A percentile compares a stretch with the other conserved stretches of the same genome.
Conservation (phyloP, 2,113 vertebrate genomes). For the Poeciliopsis turrubarensis region DNA sequence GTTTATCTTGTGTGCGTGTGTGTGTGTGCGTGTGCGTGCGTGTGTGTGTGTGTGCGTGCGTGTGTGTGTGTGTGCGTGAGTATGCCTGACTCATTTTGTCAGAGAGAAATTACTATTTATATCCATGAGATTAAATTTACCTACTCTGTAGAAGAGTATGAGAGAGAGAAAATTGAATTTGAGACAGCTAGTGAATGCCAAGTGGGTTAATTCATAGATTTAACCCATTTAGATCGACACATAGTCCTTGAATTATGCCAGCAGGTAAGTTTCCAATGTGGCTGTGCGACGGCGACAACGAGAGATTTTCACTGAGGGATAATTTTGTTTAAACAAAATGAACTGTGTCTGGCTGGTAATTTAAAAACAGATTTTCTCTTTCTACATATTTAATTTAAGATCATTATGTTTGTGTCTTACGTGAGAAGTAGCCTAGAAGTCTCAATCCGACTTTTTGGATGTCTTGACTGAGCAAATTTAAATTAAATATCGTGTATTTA, state of each 20-base stretch:
- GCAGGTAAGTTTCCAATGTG: not conserved
- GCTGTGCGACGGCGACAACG: not conserved
- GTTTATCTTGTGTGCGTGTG: not conserved
- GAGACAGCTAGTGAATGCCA: conserved; percentile 2
- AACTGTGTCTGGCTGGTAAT: not conserved
- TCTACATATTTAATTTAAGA: not conserved
- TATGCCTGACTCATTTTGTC: conserved; percentile 2
- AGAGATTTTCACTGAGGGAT: not conserved
- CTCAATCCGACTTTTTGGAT: not conserved
- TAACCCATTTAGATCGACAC: conserved; percentile 12
- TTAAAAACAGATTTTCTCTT: not conserved
- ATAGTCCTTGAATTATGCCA: not conserved
- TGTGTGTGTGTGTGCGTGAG: not conserved
- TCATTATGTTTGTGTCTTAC: not conserved
- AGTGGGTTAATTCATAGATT: conserved; percentile 19
- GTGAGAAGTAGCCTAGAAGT: not conserved
- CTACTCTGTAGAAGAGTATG: not conserved
- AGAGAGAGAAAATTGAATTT: conserved; percentile 9
- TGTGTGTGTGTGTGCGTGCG: not conserved
- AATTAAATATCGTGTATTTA: too few relatives aligned
- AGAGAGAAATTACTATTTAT: conserved; percentile 18
- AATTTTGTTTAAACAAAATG: not conserved
- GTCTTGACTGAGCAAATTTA: too few relatives aligned
- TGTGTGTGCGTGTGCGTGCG: not conserved
- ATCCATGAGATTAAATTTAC: conserved; percentile 15